Base-by-base conservation (phyloP, 1,140 invertebrate species). In the Tetragnatha versicolor region DNA sequence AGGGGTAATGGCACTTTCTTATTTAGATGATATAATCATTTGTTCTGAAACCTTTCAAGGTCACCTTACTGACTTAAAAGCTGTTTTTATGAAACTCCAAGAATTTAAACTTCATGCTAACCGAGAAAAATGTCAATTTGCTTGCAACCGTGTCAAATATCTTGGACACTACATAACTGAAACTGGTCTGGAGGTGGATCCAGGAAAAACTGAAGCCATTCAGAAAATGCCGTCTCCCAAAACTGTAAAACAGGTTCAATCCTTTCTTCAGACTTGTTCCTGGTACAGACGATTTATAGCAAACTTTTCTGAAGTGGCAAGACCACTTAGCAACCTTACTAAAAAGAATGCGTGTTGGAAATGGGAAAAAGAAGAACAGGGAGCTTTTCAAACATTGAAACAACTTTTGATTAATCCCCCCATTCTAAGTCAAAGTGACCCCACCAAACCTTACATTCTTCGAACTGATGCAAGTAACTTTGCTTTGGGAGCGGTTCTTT, bases 261-360 rank as follows among this genome's bases (percentile, higher is more conserved):
- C 39, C 12, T 66, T 66, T 25, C 29, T 66, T 37, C 79, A 47
- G 79, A 82, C 25, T 83, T 81, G 37, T 31, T 66, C 39, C 10
- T 66, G 63, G 61, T 80, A 82, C 45, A 76, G 79, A 20, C 81
- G 81, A 63, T 85, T 83, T 51, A 82, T 84, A 22, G 53, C 65
- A 39, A 79, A 82, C 78, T 81, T 81, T 51, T 49, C 83, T 14
- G 45, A 79, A 31, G 49, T 82, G 3, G 77, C 80, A 14, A 73
- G 45, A 42, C 81, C 81, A 33, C 35, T 81, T 7, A 17, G 20
- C 47, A 45, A 75, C 17, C 69, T 76, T 33, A 66, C 45, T 3
- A 63, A 49, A 35, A 68, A 60, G n/a, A 12, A 76, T 27, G 12
- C n/a, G 2, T 10, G 3, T 25, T 83, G 53, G 58, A 20, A 27